These are phyloP conservation scores for Ceramica pisi DNA, from an alignment of 2,888 invertebrate genomes.

Conservation along the genomic window DNA sequence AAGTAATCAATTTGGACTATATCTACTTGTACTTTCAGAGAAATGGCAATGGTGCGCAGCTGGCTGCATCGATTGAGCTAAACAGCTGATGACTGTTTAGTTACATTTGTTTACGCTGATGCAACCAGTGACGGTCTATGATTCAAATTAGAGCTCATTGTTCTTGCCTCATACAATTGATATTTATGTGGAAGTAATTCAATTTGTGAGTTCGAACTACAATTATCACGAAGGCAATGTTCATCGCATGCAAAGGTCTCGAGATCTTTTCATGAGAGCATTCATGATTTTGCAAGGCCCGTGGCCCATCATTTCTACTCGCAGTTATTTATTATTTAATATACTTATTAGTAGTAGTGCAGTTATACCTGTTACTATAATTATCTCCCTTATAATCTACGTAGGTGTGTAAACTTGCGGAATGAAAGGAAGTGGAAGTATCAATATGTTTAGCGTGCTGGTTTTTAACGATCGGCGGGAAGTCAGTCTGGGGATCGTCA, in stretches of 20 bases:
- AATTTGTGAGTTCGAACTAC: background rate
- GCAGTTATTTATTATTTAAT: too few relatives aligned
- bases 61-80: constrained; percentile 61
- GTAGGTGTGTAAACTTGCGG: constrained; percentile 18
- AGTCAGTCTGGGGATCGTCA: constrained; percentile 65
- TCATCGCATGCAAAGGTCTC: background rate
- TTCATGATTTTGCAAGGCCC: background rate
- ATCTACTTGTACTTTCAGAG: background rate
- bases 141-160: background rate
- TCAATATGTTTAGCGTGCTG: constrained; percentile 50
- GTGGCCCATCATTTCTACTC: too few relatives aligned
- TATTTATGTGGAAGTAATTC: background rate
- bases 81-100: constrained; percentile 64
- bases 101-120: constrained; percentile 32
- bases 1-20: background rate
- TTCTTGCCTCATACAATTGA: background rate
- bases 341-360: too few relatives aligned
- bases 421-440: constrained; percentile 36
- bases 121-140: background rate
- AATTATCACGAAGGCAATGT: background rate
- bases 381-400: constrained; percentile 2
- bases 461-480: constrained; percentile 60
- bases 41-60: constrained; percentile 7
- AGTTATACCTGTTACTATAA: background rate
- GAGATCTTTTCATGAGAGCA: background rate